Base-by-base conservation (phyloP, 2,888 invertebrate genomes). In the Drosophila imparisetae region DNA sequence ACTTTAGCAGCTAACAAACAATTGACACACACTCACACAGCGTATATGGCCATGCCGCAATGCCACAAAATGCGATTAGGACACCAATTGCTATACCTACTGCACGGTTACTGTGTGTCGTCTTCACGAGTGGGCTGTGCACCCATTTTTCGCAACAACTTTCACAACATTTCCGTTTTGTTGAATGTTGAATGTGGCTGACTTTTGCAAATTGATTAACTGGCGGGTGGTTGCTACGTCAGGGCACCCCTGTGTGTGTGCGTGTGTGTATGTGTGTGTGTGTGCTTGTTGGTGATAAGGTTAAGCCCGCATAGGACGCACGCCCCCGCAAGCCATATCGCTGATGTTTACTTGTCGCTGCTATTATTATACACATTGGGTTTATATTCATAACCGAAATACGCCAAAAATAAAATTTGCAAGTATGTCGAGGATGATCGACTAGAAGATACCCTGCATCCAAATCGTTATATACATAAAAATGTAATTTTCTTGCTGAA, bases 191-290 rank as follows among this genome's bases (percentile, higher is more conserved):
- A 55, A 40, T 29, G 55, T 6, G 42, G 45, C 30, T 57, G 42
- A 57, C 40, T 30, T 57, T 57, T 21, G 60, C 64, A 65, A 66
- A 68, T 80, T 71, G 66, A 66, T 59, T 84, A 89, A 79, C 79
- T 84, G 75, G 75, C 85, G 82, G 73, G 85, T 69, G 68, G 75
- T 52, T 81, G 78, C 69, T 73, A 65, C 83, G 85, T 84, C 90
- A 87, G 68, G 63, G 72, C 81, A 66, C 65, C 66, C 59, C 48
- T 48, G 60, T 85, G 79, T 67, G 73, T 81, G 75, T 2, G 18
- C 68, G 67, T 80, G 75, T 1, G 24, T 55, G 24, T 36, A 8
- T 30, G 15, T 53, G 34, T 21, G 40, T 53, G 38, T 32, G 18
- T 42, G 7, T 61, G 66, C 68, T 69, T 65, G 67, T 57, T 67